Percentiles rank a stretch among this genome's conserved stretches.
Evolutionary conservation across 2,888 invertebrate species (phyloP).

Genomic region (Octonoba sinensis): DNA sequence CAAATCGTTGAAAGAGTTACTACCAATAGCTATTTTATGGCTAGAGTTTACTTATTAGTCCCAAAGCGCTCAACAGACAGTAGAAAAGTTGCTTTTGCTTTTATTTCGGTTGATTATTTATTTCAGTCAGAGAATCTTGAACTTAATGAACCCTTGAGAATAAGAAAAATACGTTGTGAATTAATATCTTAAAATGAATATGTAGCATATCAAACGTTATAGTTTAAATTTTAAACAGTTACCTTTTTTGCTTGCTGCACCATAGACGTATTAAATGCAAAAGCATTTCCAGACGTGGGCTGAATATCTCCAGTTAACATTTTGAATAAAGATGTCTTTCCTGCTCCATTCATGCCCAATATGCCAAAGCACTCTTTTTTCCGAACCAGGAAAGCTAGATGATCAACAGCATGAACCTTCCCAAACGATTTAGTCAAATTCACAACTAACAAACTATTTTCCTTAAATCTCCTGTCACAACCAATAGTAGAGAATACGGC

Average conservation of each 20-base stretch:
- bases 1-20: too few relatives aligned
- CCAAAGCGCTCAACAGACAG: too few relatives aligned
- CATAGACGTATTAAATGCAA: neutral
- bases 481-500: too few relatives aligned
- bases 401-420: conserved; percentile 50
- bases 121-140: too few relatives aligned
- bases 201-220: neutral
- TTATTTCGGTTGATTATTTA: too few relatives aligned
- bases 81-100: too few relatives aligned
- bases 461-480: neutral
- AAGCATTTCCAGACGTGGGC: conserved; percentile 10
- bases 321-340: conserved; percentile 61
- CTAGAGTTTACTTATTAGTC: too few relatives aligned
- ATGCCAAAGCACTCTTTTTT: conserved; percentile 62
- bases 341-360: conserved; percentile 64
- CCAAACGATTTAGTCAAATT: conserved; percentile 44
- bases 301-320: conserved; percentile 48
- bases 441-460: conserved; percentile 22
- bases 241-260: neutral
- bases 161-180: too few relatives aligned
- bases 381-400: conserved; percentile 46
- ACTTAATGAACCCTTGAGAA: too few relatives aligned
- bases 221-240: neutral
- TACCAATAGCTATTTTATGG: too few relatives aligned
- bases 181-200: neutral